Conservation (phyloP, 2,113 vertebrate genomes). For the human (Homo sapiens) region DNA sequence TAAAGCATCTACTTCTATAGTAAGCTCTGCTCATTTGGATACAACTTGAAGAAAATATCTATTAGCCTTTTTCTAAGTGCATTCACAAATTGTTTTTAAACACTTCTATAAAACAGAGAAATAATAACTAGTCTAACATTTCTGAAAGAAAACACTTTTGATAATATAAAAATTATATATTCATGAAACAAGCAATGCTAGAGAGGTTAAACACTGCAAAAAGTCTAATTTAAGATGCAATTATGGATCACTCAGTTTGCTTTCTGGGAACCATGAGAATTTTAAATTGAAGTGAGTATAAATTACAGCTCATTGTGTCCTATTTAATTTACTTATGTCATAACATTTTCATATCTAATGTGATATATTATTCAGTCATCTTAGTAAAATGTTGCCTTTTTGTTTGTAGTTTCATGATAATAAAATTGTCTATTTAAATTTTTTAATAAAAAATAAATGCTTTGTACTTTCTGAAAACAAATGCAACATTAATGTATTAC, state of each 20-base stretch:
- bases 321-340: slow-evolving; percentile 32
- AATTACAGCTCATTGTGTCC: slow-evolving; percentile 26
- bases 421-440: neutral
- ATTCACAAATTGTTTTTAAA: slow-evolving; percentile 39
- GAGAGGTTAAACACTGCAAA: slow-evolving; percentile 54
- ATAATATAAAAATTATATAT: slow-evolving; percentile 54
- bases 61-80: slow-evolving; percentile 29
- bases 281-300: slow-evolving; percentile 13
- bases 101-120: slow-evolving; percentile 8
- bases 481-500: neutral
- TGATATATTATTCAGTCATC: neutral
- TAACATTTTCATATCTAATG: neutral
- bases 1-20: neutral
- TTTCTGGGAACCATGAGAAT: slow-evolving; percentile 30
- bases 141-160: slow-evolving; percentile 61
- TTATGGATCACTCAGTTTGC: neutral
- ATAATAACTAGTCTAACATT: slow-evolving; percentile 27
- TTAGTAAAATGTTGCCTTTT: neutral
- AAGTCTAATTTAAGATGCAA: slow-evolving; percentile 54
- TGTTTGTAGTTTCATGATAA: neutral
- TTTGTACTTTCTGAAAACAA: neutral
- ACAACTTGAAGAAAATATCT: neutral
- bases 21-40: neutral
- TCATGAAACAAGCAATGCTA: slow-evolving; percentile 43
- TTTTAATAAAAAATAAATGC: neutral